phyloP scores from a whole-genome alignment of 2,113 vertebrate genomes.

The Rhinogobius similis region DNA sequence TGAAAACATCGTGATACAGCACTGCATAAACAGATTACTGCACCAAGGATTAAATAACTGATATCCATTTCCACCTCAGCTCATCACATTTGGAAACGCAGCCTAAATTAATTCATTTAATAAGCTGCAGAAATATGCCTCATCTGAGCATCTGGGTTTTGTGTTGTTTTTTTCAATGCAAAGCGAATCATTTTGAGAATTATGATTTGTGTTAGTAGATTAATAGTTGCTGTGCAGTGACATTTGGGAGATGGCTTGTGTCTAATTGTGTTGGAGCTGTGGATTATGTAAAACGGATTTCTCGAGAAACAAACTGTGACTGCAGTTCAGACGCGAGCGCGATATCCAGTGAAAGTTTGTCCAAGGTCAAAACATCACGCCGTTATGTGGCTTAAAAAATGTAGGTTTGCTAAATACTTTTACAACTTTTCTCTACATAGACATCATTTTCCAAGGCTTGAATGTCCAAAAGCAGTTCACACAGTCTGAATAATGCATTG shows the following conservation, averaged over 20 bases:
- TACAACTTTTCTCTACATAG: no score
- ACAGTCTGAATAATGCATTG: neutral
- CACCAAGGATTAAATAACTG: neutral
- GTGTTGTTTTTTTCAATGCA: neutral
- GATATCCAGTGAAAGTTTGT: no score
- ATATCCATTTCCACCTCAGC: neutral
- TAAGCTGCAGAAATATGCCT: neutral
- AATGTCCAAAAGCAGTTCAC: neutral
- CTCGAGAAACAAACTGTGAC: no score
- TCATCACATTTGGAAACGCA: neutral
- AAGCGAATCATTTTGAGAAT: neutral
- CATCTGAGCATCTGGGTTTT: neutral
- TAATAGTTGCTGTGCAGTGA: neutral
- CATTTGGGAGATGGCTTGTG: neutral
- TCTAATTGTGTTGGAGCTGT: no score
- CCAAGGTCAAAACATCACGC: no score
- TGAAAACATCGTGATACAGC: neutral
- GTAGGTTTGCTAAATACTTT: no score
- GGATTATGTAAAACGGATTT: no score
- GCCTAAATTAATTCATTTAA: neutral
- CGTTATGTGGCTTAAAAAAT: no score
- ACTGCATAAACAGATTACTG: neutral
- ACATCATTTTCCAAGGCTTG: neutral
- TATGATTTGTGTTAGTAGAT: neutral
- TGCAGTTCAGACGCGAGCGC: no score